Evolutionary conservation across 2,888 invertebrate genomes (phyloP), one percentile per base, ranked within the genome.

Genomic region (Drosophila nr. medialis): DNA sequence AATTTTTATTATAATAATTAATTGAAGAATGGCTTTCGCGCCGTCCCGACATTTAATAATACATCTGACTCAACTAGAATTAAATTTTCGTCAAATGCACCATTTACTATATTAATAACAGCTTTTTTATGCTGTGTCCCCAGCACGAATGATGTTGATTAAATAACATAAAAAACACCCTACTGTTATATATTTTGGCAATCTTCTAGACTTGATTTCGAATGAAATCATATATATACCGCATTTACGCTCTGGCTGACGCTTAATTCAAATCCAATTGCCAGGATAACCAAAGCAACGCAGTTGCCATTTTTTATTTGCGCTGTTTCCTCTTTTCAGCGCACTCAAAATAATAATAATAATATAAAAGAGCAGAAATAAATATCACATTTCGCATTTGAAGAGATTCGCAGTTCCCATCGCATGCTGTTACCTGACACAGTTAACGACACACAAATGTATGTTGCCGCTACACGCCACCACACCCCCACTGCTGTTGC

Each of bases 21-120:
- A 24, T 15, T 24, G 24, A 24, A 24, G 21, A 94, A 94, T 94
- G 92, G 94, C 94, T 94, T 94, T 92, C 94, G 94, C 94, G 94
- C 94, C 94, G 94, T 94, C 94, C 94, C 94, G 94, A 94, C 87
- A 59, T 83, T 29, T 27, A 54, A 13, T 32, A 49, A 34, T 59
- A 59, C 13, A 59, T 59, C 18, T 7, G 6, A 29, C 24, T 13
- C 34, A 18, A 29, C n/a, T 2, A 13, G 15, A 29, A 27, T 18
- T 5, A 21, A 13, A n/a, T 1, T n/a, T 6, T 50, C 5, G 1
- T 13, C 27, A 2, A 21, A 45, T 45, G 13, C 45, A 21, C 21
- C 8, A 30, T 10, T 32, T 10, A 10, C 30, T 10, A 32, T 10
- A 32, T 32, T 32, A 3, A 32, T 32, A 32, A 32, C 10, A 32